A percentile compares a stretch with the other conserved stretches of the same genome.
Conservation (phyloP, 2,113 vertebrate species). For the Ginglymostoma cirratum region DNA sequence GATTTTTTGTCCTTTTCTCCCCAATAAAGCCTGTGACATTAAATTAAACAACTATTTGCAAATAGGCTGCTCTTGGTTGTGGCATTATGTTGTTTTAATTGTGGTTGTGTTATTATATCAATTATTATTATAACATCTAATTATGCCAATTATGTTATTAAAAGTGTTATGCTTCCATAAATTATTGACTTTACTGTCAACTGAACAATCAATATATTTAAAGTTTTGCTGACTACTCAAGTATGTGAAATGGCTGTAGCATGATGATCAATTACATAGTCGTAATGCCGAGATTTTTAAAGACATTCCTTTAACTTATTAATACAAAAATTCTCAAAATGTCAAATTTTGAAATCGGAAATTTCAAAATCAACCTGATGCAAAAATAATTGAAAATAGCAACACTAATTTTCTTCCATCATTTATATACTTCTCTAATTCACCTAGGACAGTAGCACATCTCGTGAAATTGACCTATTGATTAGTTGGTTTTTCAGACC, state of each 20-base stretch:
- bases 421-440: neutral
- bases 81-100: neutral
- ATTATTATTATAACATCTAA: too few species aligned
- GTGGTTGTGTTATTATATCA: neutral
- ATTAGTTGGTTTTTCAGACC: neutral
- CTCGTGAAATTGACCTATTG: neutral
- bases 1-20: neutral
- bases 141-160: too few species aligned
- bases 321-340: neutral
- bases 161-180: neutral
- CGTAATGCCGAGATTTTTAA: neutral
- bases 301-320: neutral
- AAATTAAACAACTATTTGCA: neutral
- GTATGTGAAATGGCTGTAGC: neutral
- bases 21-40: neutral
- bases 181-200: neutral
- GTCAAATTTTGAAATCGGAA: neutral
- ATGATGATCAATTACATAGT: neutral
- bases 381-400: neutral
- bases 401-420: neutral
- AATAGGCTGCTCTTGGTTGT: neutral
- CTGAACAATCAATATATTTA: neutral
- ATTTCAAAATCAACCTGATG: neutral
- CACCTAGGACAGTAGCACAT: too few species aligned
- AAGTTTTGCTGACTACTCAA: constrained; percentile 1